phyloP scores from a whole-genome alignment of 2,113 vertebrate genomes.

The Axis porcinus region DNA sequence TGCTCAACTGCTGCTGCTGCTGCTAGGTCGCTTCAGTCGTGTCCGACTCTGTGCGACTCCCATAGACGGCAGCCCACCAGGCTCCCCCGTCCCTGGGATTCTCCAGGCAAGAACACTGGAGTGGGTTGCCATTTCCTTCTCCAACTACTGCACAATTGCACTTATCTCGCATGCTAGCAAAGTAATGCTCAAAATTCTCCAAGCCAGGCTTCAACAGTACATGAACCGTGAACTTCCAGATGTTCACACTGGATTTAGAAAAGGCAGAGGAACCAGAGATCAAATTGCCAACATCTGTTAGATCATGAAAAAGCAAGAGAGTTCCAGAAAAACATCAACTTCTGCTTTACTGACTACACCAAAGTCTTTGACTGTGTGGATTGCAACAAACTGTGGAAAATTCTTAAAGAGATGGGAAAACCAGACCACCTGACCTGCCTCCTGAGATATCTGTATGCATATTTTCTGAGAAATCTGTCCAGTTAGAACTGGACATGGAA shows the following conservation, averaged over 20 bases:
- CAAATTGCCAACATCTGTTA: background rate
- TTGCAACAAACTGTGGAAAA: background rate
- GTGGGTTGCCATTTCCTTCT: too few species aligned
- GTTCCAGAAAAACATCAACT: background rate
- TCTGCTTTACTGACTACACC: background rate
- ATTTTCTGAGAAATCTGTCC: background rate
- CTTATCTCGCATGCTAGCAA: background rate
- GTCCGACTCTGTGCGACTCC: too few species aligned
- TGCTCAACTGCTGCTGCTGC: background rate
- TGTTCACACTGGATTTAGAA: background rate
- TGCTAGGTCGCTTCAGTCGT: too few species aligned
- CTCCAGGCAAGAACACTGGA: too few species aligned
- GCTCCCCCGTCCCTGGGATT: too few species aligned
- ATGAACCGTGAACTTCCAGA: background rate
- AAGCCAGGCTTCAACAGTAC: background rate
- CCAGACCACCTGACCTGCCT: background rate
- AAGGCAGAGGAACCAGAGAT: background rate
- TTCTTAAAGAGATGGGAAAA: background rate
- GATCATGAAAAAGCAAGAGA: background rate
- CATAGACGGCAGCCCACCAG: too few species aligned
- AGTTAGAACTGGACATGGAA: background rate
- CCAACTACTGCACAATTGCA: background rate
- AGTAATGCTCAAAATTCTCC: background rate
- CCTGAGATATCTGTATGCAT: background rate
- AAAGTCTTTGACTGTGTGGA: background rate